Conservation (phyloP, 2,888 invertebrate genomes). For the Frankliniella intonsa region DNA sequence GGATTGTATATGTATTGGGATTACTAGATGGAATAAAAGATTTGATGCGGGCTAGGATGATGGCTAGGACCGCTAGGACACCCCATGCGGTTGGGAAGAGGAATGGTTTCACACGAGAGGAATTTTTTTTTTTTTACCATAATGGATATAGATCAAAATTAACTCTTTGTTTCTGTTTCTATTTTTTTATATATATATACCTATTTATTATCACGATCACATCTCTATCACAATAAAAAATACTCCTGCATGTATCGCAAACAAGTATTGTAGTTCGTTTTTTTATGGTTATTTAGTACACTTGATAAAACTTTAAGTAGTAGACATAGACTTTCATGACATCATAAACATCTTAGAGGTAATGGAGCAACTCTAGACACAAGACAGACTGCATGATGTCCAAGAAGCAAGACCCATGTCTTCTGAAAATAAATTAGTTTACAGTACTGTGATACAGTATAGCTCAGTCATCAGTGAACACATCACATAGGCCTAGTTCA, state of each 20-base stretch:
- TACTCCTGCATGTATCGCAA: background rate
- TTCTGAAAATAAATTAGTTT: background rate
- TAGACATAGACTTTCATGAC: background rate
- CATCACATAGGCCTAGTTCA: constrained; percentile 17
- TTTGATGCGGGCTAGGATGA: too few relatives aligned
- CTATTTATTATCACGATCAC: background rate
- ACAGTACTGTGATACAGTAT: background rate
- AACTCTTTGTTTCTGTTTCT: too few relatives aligned
- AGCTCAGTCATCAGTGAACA: constrained; percentile 1
- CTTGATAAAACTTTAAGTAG: background rate
- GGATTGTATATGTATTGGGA: too few relatives aligned
- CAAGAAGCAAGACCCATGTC: background rate
- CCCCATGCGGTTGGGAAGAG: too few relatives aligned
- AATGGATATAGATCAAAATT: too few relatives aligned
- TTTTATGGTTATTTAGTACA: background rate
- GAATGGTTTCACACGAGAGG: too few relatives aligned
- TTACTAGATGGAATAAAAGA: too few relatives aligned
- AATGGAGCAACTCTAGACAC: background rate
- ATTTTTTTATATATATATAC: too few relatives aligned
- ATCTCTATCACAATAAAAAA: background rate
- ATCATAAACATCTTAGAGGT: background rate
- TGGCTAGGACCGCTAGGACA: too few relatives aligned
- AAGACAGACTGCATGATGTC: background rate
- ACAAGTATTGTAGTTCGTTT: background rate
- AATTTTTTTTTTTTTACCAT: too few relatives aligned